A percentile compares a stretch with the other conserved stretches of the same genome.
These are phyloP conservation scores for Bovichtus diacanthus DNA, from an alignment of 2,797 vertebrate species.

Conservation along the genomic window DNA sequence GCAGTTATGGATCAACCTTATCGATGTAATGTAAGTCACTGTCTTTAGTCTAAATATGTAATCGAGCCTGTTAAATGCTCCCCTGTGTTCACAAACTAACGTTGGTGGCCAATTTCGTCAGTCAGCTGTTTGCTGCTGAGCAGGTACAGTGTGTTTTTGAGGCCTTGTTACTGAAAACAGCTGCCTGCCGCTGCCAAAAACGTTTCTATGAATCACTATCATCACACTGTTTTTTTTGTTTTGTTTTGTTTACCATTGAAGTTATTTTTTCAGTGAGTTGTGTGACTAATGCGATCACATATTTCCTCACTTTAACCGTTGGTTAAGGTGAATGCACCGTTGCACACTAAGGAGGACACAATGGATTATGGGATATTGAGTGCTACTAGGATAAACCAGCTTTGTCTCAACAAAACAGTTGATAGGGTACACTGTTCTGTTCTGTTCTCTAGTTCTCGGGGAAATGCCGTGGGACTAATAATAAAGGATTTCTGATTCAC, in stretches of 20 bases:
- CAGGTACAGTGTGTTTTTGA: background rate
- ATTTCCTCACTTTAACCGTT: too few species aligned
- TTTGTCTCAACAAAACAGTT: background rate
- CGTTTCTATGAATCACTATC: too few species aligned
- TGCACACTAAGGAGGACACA: background rate
- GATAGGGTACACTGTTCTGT: background rate
- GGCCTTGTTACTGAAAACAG: too few species aligned
- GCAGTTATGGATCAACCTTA: background rate
- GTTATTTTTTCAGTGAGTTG: too few species aligned
- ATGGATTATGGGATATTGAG: background rate
- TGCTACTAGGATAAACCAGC: background rate
- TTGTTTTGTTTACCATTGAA: too few species aligned
- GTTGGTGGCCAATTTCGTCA: background rate
- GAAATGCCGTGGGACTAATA: too few species aligned
- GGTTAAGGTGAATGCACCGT: background rate
- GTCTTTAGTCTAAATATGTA: too few species aligned
- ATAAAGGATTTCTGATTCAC: too few species aligned
- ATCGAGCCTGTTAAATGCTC: background rate
- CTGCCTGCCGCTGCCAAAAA: too few species aligned
- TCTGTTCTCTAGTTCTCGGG: background rate
- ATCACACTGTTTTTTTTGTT: too few species aligned
- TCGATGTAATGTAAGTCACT: too few species aligned
- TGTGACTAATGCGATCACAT: too few species aligned
- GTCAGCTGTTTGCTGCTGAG: background rate
- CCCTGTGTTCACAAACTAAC: background rate